Evolutionary conservation across 2,797 vertebrate species (phyloP).

Genomic region (Eleutherodactylus coqui): DNA sequence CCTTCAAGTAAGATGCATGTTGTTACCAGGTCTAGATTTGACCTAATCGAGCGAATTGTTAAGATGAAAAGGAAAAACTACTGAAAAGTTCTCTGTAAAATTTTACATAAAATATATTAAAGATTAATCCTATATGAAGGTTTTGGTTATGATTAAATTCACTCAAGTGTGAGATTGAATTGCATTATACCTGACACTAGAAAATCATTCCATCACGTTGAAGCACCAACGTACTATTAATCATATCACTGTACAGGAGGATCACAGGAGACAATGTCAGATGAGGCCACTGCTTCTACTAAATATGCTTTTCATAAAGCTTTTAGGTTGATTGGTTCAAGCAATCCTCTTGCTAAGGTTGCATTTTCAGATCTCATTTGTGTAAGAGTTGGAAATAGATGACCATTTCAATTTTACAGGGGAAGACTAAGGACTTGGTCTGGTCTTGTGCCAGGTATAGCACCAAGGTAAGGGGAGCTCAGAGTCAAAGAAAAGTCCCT

Average conservation of each 20-base stretch:
- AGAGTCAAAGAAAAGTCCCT: neutral
- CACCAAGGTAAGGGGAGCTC: neutral
- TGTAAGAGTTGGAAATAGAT: constrained; percentile 27
- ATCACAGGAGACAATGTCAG: constrained; percentile 50
- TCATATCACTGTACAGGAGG: constrained; percentile 50
- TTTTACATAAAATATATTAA: constrained; percentile 1
- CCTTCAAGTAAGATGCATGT: neutral
- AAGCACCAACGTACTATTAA: constrained; percentile 50
- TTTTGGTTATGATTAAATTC: constrained; percentile 57
- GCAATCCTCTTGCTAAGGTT: constrained; percentile 47
- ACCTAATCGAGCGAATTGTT: neutral
- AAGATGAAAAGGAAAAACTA: neutral
- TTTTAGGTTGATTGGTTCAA: constrained; percentile 53
- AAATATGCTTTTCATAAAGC: constrained; percentile 40
- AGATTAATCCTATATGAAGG: constrained; percentile 34
- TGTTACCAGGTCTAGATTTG: neutral
- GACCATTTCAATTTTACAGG: constrained; percentile 31
- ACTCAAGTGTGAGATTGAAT: constrained; percentile 61
- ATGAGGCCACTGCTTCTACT: constrained; percentile 45
- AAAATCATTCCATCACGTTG: constrained; percentile 59
- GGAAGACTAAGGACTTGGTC: neutral
- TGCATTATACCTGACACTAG: constrained; percentile 59
- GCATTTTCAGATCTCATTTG: constrained; percentile 43
- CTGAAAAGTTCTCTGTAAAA: constrained; percentile 8
- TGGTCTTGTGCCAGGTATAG: neutral